Evolutionary conservation across 2,113 vertebrate genomes (phyloP), one percentile per base, ranked within the genome.

Genomic region (Pavo muticus): DNA sequence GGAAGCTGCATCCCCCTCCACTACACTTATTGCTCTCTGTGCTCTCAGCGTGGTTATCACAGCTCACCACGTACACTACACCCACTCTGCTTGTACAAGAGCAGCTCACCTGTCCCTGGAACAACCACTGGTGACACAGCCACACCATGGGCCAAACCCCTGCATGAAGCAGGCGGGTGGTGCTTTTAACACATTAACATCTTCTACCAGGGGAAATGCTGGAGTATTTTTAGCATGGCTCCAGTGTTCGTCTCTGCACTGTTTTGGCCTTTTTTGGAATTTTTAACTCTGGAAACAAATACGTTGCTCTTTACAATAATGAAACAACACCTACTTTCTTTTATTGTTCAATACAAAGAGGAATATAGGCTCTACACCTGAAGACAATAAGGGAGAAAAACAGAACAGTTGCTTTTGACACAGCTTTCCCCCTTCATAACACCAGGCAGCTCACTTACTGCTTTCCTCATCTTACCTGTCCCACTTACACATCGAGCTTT

Each of bases 221-320:
- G 30, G 37, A 76, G 59, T 96, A 95, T 96, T 96, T 95, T 91
- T 95, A 94, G 90, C 73, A 40, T 35, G 48, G 52, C 10, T 9
- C 0, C 21, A 84, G 61, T 69, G 67, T 88, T 86, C 77, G 75
- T 84, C 68, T 90, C 68, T 59, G 54, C 32, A n/a, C 42, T 68
- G 52, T n/a, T 75, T 47, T 90, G 80, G 57, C 86, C 90, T 95
- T 93, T 93, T 95, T 94, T 93, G 83, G 94, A 91, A 86, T 91
- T 78, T 61, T 35, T 72, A 73, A 73, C 81, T 84, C 48, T 90
- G 71, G 88, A 88, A 95, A 93, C 67, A 92, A 94, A 94, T 67
- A 94, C 93, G 88, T 90, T 86, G 80, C 68, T 14, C 35, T 90
- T 35, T 77, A 75, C 60, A 90, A 54, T 1, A 69, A 40, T 68